phyloP scores from a whole-genome alignment of 2,888 invertebrate species.

The Chaitophorus viminalis region DNA sequence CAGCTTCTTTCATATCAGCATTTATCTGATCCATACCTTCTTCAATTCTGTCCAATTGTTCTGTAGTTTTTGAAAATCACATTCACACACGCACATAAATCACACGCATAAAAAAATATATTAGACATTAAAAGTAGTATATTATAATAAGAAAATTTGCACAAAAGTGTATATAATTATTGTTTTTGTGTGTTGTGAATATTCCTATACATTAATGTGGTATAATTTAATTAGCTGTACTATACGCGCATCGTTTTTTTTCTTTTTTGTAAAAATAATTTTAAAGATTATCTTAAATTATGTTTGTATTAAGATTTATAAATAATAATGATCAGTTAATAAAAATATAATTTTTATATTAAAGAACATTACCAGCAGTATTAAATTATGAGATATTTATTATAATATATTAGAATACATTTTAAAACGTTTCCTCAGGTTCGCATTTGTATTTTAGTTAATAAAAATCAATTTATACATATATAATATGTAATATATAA shows the following conservation, averaged over 20 bases:
- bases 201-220: constrained; percentile 24
- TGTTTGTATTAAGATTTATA: not conserved
- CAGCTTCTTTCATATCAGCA: constrained; percentile 99
- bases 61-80: constrained; percentile 70
- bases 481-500: not conserved
- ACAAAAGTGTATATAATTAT: constrained; percentile 40
- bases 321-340: not conserved
- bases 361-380: constrained; percentile 56
- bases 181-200: constrained; percentile 48
- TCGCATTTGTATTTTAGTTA: constrained; percentile 26
- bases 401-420: not conserved
- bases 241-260: constrained; percentile 51
- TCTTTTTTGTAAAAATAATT: not conserved
- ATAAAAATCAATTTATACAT: not conserved
- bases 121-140: constrained; percentile 31
- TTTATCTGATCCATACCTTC: constrained; percentile 99
- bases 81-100: not conserved
- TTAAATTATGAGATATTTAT: not conserved
- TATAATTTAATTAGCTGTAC: constrained; percentile 41
- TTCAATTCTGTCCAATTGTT: constrained; percentile 99
- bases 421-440: constrained; percentile 46
- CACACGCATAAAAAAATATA: constrained; percentile 34
- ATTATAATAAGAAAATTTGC: not conserved
- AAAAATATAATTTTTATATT: constrained; percentile 17
- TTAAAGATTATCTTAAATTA: constrained; percentile 28